Conservation (phyloP, 1,140 invertebrate genomes). For the Capitella teleta region DNA sequence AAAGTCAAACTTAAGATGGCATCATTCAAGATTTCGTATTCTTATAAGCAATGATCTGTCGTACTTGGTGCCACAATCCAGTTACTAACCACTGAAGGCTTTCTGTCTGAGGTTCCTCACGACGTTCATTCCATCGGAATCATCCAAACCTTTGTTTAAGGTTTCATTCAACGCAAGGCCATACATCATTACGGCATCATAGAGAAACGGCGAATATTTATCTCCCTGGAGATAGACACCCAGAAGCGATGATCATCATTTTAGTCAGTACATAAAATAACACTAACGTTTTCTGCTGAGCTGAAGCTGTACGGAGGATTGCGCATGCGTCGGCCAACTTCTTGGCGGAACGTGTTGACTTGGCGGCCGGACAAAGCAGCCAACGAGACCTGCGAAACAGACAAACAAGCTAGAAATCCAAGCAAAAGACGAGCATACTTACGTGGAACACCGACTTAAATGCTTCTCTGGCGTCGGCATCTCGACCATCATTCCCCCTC, state of each 20-base stretch:
- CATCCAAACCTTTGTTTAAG: slow-evolving; percentile 59
- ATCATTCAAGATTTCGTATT: too few species aligned
- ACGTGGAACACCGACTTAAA: slow-evolving; percentile 11
- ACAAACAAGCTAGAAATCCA: neutral
- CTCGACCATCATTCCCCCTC: neutral
- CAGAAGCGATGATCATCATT: too few species aligned
- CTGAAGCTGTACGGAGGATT: slow-evolving; percentile 4
- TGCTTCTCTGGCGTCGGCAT: slow-evolving; percentile 8
- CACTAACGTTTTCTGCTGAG: slow-evolving; percentile 2
- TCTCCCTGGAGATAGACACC: slow-evolving; percentile 8
- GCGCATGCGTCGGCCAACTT: slow-evolving; percentile 8
- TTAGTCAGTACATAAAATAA: too few species aligned
- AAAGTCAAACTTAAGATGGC: too few species aligned
- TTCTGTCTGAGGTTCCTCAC: slow-evolving; percentile 56
- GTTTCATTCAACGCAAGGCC: slow-evolving; percentile 83
- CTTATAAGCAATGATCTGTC: too few species aligned
- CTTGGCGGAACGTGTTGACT: slow-evolving; percentile 8
- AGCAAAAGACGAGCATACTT: neutral
- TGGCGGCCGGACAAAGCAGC: neutral
- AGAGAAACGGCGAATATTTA: slow-evolving; percentile 43
- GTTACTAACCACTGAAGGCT: slow-evolving; percentile 11
- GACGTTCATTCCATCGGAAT: slow-evolving; percentile 62
- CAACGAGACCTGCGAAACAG: slow-evolving; percentile 5
- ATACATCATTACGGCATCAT: slow-evolving; percentile 75
- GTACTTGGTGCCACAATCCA: too few species aligned